Percentiles rank a stretch among this genome's conserved stretches.
phyloP scores from a whole-genome alignment of 1,140 invertebrate genomes.

The Drosophila suzukii region DNA sequence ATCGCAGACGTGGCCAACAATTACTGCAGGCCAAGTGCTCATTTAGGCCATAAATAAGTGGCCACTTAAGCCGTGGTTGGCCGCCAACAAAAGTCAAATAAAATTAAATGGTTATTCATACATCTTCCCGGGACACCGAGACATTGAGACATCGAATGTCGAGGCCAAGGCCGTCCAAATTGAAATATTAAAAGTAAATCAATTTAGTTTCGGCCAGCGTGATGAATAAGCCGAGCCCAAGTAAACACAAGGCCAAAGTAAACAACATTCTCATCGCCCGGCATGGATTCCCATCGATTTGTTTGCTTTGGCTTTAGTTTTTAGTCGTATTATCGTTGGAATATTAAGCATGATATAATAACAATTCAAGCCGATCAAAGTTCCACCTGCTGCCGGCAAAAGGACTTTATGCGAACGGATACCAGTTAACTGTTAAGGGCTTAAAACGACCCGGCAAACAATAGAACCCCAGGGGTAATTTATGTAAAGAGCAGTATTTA shows the following conservation, averaged over 20 bases:
- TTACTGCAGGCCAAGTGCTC: constrained; percentile 51
- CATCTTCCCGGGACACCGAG: constrained; percentile 22
- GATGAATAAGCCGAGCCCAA: constrained; percentile 5
- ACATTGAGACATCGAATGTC: constrained; percentile 43
- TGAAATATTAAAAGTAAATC: constrained; percentile 40
- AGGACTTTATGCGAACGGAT: constrained; percentile 22
- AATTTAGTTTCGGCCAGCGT: constrained; percentile 21
- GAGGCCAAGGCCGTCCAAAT: constrained; percentile 32
- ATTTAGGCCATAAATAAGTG: constrained; percentile 56
- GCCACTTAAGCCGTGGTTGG: constrained; percentile 49
- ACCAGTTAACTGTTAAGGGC: constrained; percentile 45
- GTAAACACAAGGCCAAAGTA: constrained; percentile 6
- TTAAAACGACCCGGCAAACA: constrained; percentile 43
- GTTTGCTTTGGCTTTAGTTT: not conserved
- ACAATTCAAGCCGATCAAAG: constrained; percentile 31
- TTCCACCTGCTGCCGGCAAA: constrained; percentile 25
- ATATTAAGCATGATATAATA: constrained; percentile 14
- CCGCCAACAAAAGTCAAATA: constrained; percentile 61
- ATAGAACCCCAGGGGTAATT: constrained; percentile 43
- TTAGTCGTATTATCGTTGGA: not conserved
- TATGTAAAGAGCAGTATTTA: constrained; percentile 58
- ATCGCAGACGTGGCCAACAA: constrained; percentile 40
- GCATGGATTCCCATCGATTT: not conserved
- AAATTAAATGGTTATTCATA: constrained; percentile 60
- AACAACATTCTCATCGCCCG: not conserved